These are phyloP conservation scores for Hydroisotoma schaefferi DNA, from an alignment of 2,888 invertebrate genomes.

Conservation along the genomic window DNA sequence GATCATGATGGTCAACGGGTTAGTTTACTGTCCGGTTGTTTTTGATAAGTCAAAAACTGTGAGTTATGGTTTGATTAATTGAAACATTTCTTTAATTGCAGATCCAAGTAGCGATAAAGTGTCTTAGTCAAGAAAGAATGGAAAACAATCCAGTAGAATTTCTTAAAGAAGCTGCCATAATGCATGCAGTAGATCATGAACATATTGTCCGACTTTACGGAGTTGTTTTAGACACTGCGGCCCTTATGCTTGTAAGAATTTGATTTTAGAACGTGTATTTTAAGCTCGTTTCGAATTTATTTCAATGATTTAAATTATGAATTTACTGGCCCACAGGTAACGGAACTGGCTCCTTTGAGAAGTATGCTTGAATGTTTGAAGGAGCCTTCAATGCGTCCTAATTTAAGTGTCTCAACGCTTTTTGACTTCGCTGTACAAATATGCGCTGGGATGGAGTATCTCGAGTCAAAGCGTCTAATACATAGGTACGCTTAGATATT, in stretches of 20 bases:
- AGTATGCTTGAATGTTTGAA: conserved; percentile 93
- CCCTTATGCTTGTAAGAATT: conserved; percentile 63
- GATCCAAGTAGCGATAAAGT: conserved; percentile 96
- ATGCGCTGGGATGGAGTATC: conserved; percentile 95
- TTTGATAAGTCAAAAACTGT: not conserved
- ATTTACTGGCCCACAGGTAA: conserved; percentile 60
- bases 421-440: conserved; percentile 96
- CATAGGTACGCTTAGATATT: conserved; percentile 63
- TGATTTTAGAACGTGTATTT: not conserved
- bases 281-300: not conserved
- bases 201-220: conserved; percentile 85
- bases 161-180: conserved; percentile 95
- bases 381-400: conserved; percentile 82
- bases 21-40: too few relatives aligned
- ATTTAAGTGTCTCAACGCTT: conserved; percentile 84
- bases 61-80: too few relatives aligned
- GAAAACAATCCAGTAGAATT: conserved; percentile 95
- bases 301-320: not conserved
- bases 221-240: conserved; percentile 88
- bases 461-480: conserved; percentile 92
- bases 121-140: conserved; percentile 89
- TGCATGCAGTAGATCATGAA: conserved; percentile 96
- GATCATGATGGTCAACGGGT: conserved; percentile 84
- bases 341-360: conserved; percentile 90
- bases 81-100: conserved; percentile 51